Evolutionary conservation across 1,140 invertebrate species (phyloP), one percentile per base, ranked within the genome.

Genomic region (Hylaeus anthracinus): DNA sequence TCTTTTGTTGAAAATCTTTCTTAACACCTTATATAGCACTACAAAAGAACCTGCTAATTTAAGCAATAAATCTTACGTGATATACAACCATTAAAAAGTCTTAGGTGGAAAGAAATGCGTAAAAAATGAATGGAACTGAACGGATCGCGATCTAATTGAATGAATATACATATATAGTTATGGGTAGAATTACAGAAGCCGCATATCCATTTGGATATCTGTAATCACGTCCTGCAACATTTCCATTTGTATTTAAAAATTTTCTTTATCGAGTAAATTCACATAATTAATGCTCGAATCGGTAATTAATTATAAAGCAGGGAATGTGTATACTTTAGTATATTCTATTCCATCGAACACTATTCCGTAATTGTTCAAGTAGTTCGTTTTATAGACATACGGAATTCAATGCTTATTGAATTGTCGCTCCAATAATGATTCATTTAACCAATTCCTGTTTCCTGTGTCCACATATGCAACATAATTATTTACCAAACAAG

Each of bases 231-330:
- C 45, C 48, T 45, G 60, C 41, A 65, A 65, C 70, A 53, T 56
- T 79, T 65, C 58, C 69, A 79, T 79, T 73, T 73, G 60, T 79
- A 79, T 73, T 65, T 79, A 51, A 53, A 79, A 73, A 39, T 64
- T 73, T 41, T 65, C 77, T 39, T 72, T 65, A 79, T 72, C 70
- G 14, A 5, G n/a, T 8, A 15, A 48, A 79, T 79, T 26, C 48
- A 39, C 41, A 65, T 73, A 79, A 73, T 72, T 72, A 73, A 79
- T 65, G 37, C 26, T 4, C 15, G 41, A 26, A 0, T 61, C 14
- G 39, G 39, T 65, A 65, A 55, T 67, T 65, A 72, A 79, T 79
- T 72, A 63, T 65, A 26, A 65, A 56, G 1, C 2, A 56, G 53
- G 12, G 60, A 65, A 72, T 53, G 61, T 8, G 39, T 9, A 51